phyloP scores from a whole-genome alignment of 2,888 invertebrate genomes.

The Schizaphis graminum region DNA sequence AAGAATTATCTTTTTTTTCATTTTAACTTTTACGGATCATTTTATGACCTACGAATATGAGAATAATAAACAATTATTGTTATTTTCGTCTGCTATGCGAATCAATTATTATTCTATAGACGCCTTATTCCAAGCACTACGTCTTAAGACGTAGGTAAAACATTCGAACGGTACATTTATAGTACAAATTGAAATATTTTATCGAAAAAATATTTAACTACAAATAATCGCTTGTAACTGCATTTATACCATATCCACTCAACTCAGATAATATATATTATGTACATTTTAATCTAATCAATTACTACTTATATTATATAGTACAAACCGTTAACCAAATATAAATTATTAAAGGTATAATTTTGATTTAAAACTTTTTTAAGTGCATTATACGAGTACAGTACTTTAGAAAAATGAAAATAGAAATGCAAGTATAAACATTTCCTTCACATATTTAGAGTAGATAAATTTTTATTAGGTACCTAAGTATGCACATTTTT shows the following conservation, averaged over 20 bases:
- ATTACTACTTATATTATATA: not conserved
- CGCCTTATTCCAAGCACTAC: not conserved
- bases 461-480: not conserved
- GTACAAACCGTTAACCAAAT: not conserved
- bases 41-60: not conserved
- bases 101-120: not conserved
- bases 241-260: not conserved
- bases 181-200: not conserved
- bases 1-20: not conserved
- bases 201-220: not conserved
- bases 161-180: not conserved
- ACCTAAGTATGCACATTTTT: not conserved
- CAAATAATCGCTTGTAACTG: not conserved
- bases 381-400: not conserved
- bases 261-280: not conserved
- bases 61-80: not conserved
- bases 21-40: not conserved
- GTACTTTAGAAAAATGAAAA: not conserved
- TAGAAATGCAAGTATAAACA: not conserved
- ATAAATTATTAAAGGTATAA: not conserved
- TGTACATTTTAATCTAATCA: not conserved
- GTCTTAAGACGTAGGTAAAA: not conserved
- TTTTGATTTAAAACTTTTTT: not conserved
- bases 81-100: not conserved
- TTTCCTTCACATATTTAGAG: not conserved